A percentile compares a stretch with the other conserved stretches of the same genome.
Conservation (phyloP, 2,113 vertebrate genomes). For the Trematocara zebra region DNA sequence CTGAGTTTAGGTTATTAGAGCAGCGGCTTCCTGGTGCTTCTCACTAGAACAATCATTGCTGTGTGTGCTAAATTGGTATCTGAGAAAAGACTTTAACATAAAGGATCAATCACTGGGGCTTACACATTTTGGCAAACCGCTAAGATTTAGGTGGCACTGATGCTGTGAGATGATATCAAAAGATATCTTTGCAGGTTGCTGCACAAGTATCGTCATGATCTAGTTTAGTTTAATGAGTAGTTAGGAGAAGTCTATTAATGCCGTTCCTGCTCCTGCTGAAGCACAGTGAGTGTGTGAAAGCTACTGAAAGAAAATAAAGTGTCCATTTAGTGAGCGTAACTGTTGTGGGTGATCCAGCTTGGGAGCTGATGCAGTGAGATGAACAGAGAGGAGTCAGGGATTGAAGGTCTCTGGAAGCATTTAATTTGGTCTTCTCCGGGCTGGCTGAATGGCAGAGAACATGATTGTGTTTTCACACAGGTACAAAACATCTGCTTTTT, state of each 20-base stretch:
- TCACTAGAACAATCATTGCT: not conserved
- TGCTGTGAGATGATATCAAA: constrained; percentile 29
- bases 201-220: not conserved
- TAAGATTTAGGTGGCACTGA: constrained; percentile 4
- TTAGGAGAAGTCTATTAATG: not conserved
- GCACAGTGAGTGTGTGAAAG: not conserved
- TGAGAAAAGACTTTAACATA: constrained; percentile 12
- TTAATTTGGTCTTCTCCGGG: constrained; percentile 22
- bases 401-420: constrained; percentile 56
- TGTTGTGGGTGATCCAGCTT: not conserved
- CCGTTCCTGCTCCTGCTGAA: not conserved
- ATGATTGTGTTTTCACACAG: constrained; percentile 22
- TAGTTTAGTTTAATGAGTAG: not conserved
- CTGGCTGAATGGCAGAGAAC: constrained; percentile 14
- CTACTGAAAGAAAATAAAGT: not conserved
- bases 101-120: not conserved
- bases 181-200: not conserved
- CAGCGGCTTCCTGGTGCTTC: not conserved
- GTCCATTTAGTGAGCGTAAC: not conserved
- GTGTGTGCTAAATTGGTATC: not conserved
- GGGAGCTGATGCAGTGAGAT: constrained; percentile 13
- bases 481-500: constrained; percentile 22
- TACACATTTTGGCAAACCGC: not conserved
- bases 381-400: constrained; percentile 36
- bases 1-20: not conserved